Base-by-base conservation (phyloP, 1,140 invertebrate species). In the Halesus radiatus region DNA sequence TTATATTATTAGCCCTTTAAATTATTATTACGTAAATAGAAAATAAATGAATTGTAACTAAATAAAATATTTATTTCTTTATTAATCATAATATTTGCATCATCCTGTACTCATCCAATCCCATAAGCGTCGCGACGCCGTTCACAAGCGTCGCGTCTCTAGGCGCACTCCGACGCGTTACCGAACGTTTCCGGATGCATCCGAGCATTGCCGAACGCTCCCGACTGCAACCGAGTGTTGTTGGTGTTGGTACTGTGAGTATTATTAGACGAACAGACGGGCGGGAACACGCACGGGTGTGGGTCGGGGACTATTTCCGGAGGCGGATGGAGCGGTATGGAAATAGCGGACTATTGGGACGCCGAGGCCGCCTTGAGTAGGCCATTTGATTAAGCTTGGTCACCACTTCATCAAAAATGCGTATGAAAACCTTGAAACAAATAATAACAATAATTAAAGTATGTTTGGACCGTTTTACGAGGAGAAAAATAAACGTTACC, bases 141-240 rank as follows among this genome's bases (percentile, higher is more conserved):
- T 13, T 16, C 26, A 66, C 22, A 29, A 29, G 62, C 23, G 26
- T 29, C 22, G 29, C 22, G 62, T 13, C 62, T n/a, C 16, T 23
- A 8, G 22, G 62, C 62, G 29, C 62, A 22, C 62, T 66, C 16
- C 26, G 62, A 32, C 23, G 62, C 22, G 62, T 22, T 18, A 0
- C 62, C 62, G 62, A 66, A 10, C 23, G 62, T 29, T 66, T 29
- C 62, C 62, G 62, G 29, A 66, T 66, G 62, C 62, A 66, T 8
- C 62, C 62, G 62, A 66, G 10, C 10, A 7, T 13, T 0, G 23
- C 29, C 62, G 62, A 23, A n/a, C 4, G 15, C 29, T 10, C 62
- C 26, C 62, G 62, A 66, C 23, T 66, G 62, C 62, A 66, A 22
- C 10, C 37, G 37, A 13, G 37, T 5, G 37, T 13, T 45, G 37